Evolutionary conservation across 2,797 vertebrate genomes (phyloP), one percentile per base, ranked within the genome.

Genomic region (Graptemys geographica): DNA sequence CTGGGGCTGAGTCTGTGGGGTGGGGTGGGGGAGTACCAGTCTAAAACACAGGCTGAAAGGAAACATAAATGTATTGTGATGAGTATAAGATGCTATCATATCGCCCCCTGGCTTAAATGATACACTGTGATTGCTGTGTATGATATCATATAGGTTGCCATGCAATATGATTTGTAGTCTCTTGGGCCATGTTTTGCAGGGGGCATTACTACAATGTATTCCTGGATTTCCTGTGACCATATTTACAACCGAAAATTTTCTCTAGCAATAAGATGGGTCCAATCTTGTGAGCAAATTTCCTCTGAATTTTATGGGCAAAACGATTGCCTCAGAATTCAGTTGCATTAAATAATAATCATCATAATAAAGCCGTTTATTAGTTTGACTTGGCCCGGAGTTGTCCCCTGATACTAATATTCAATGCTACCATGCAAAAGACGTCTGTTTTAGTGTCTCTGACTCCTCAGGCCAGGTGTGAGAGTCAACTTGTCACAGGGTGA

Each of bases 161-260:
- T 57, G 76, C 80, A 95, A 82, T 0, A 56, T 15, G 3, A 0
- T 15, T 21, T 80, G 56, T 11, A 5, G 33, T 81, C 95, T 62
- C 6, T 0, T 0, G 84, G 83, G 83, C 37, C 84, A 91, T 89
- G 83, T 89, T 90, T 90, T 51, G 83, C 76, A 81, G 94, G 62
- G 79, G 33, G 74, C 56, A 90, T 89, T 90, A 96, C 94, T 90
- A 15, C 92, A 4, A 78, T 85, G 87, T 49, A 87, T 88, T 90
- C 81, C 31, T 25, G 59, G 44, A 28, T 92, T 87, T 93, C 95
- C 49, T 83, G 82, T 83, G 90, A 81, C 59, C 92, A 84, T 81
- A 1, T 83, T 88, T 81, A 47, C 90, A 33, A 1, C 80, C 2
- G 80, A n/a, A 90, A 84, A 82, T 81, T 47, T 1, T 0, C 52